Base-by-base conservation (phyloP, 1,140 invertebrate genomes). In the Tribolium castaneum region DNA sequence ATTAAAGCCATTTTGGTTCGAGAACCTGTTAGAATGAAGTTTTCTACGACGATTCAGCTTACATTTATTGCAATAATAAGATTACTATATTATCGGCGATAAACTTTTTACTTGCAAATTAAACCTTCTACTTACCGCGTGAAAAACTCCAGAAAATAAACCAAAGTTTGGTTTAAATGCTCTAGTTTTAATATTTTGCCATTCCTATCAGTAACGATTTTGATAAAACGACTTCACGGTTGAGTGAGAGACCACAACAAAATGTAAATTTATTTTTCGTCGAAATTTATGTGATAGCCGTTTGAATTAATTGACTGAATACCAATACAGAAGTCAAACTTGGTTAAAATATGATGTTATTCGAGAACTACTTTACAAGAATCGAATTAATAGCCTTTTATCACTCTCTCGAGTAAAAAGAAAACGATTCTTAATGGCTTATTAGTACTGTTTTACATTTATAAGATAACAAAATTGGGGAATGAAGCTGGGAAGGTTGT, bases 341-440 rank as follows among this genome's bases (percentile, higher is more conserved):
- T 52, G 16, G 51, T 52, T 52, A 52, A 52, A 52, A 52, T 52
- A 52, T 52, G 51, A 52, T 52, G 51, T 52, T 52, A 52, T 52
- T 52, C 51, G 12, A 19, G 16, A 52, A 52, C 51, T 52, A 52
- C 51, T 52, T 52, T 19, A 19, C 12, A 52, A 52, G 51, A 52
- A 52, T 52, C 16, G 16, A 52, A 16, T 52, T 52, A 52, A 52
- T 52, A 13, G 51, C 51, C 16, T 16, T 52, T 52, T 16, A 16
- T 52, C 16, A 52, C 16, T 52, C 51, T 52, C 16, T 13, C 14
- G 16, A 19, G 16, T 52, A 52, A 52, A 16, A 52, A 16, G 51
- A 19, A 52, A 52, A 52, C 16, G 10, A 14, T 19, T 52, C 7
- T 52, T 52, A 52, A 52, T 52, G 6, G 51, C 16, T 14, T 19